Percentiles rank a stretch among this genome's conserved stretches.
phyloP scores from a whole-genome alignment of 92 coral and sea anemone genomes.

The Meandrina meandrites region DNA sequence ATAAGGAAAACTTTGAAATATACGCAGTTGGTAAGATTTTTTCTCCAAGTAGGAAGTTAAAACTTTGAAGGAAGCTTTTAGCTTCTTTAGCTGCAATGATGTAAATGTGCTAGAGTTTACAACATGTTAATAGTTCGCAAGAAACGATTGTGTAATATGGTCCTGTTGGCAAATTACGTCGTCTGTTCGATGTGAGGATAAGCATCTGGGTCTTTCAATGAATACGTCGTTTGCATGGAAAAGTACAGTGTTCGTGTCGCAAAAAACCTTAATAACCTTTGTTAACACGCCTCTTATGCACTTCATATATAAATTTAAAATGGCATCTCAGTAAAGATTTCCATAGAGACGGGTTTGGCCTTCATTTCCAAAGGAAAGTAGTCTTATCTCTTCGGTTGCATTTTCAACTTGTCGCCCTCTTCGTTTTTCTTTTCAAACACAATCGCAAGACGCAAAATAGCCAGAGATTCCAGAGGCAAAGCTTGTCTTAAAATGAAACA shows the following conservation, averaged over 20 bases:
- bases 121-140: too few species aligned
- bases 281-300: neutral
- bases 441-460: too few species aligned
- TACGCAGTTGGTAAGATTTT: constrained; percentile 66
- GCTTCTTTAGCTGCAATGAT: neutral
- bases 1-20: constrained; percentile 60
- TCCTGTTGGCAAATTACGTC: too few species aligned
- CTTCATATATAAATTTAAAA: neutral
- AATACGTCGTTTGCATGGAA: neutral
- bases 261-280: too few species aligned
- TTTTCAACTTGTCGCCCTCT: neutral
- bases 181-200: neutral
- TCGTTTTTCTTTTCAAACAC: neutral
- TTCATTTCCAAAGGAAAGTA: too few species aligned
- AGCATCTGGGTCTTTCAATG: neutral
- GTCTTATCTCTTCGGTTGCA: neutral
- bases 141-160: neutral
- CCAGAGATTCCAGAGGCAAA: neutral
- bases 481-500: neutral
- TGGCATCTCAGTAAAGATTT: neutral
- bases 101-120: neutral
- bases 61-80: too few species aligned
- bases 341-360: neutral
- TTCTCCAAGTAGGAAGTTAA: neutral
- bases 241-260: neutral